Evolutionary conservation across 2,113 vertebrate genomes (phyloP).

Genomic region (Gallinago media): DNA sequence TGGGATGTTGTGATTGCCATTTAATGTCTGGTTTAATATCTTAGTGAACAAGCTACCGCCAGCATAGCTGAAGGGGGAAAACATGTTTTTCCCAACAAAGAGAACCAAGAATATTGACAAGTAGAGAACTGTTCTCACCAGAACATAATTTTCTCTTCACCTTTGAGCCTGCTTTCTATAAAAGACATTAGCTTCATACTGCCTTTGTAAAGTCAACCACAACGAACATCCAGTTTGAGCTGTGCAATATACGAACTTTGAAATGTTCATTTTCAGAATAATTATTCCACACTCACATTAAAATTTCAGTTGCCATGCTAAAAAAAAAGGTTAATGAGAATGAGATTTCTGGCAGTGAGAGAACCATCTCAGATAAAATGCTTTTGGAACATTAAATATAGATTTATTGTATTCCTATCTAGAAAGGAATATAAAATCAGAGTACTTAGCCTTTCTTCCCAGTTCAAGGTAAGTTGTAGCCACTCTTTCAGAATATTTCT

Average conservation of each 20-base stretch:
- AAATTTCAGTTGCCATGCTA: not conserved
- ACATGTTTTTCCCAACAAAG: not conserved
- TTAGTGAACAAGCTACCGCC: not conserved
- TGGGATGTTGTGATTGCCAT: not conserved
- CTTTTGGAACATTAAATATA: not conserved
- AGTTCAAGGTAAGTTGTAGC: not conserved
- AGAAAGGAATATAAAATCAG: not conserved
- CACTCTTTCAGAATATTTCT: not conserved
- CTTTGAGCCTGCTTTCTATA: not conserved
- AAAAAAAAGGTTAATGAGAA: not conserved
- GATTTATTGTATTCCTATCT: not conserved
- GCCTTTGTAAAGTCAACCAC: not conserved
- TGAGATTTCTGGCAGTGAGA: not conserved
- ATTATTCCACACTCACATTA: not conserved
- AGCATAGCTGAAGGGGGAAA: not conserved
- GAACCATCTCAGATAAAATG: not conserved
- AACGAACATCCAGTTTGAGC: not conserved
- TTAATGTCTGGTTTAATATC: not conserved
- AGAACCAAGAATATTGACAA: not conserved
- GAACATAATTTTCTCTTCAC: not conserved
- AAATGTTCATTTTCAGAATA: not conserved
- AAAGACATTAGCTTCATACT: not conserved
- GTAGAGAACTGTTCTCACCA: not conserved
- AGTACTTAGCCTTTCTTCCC: not conserved
- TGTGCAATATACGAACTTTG: not conserved